Evolutionary conservation across 2,888 invertebrate species (phyloP).

Genomic region (Mesochorus sp.): DNA sequence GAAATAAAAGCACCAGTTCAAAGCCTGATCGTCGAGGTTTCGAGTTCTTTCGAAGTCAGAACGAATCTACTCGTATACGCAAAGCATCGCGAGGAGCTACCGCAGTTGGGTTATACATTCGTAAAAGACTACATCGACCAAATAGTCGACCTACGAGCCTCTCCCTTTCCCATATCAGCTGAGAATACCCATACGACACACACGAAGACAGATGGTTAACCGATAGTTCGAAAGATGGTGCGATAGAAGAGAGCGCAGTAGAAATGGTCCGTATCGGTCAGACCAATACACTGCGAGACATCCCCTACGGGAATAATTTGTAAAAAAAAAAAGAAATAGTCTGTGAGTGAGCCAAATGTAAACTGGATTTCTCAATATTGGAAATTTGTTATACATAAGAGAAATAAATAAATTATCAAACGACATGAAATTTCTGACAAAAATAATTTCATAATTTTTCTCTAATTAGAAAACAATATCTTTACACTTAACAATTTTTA

Average conservation of each 20-base stretch:
- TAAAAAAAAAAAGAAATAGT: too few species aligned
- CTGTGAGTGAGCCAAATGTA: too few species aligned
- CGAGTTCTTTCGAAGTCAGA: not conserved
- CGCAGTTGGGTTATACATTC: slow-evolving; percentile 17
- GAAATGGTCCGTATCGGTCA: slow-evolving; percentile 30
- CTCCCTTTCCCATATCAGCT: too few species aligned
- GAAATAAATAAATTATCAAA: too few species aligned
- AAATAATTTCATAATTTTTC: too few species aligned
- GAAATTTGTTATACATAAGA: too few species aligned
- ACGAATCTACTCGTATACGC: not conserved
- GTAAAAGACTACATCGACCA: slow-evolving; percentile 38
- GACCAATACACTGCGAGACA: not conserved
- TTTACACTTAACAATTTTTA: too few species aligned
- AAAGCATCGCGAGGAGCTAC: slow-evolving; percentile 8
- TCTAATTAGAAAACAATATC: too few species aligned
- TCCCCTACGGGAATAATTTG: not conserved
- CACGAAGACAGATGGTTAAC: slow-evolving; percentile 74
- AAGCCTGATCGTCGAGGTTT: slow-evolving; percentile 7
- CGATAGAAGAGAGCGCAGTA: slow-evolving; percentile 1
- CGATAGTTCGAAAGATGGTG: slow-evolving; percentile 68
- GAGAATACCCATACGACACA: slow-evolving; percentile 38
- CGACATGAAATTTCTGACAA: too few species aligned
- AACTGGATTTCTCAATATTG: too few species aligned
- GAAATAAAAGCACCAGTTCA: not conserved
- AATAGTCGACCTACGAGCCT: too few species aligned